Evolutionary conservation across 2,888 invertebrate genomes (phyloP), one percentile per base, ranked within the genome.

Genomic region (Xiphydria camelus): DNA sequence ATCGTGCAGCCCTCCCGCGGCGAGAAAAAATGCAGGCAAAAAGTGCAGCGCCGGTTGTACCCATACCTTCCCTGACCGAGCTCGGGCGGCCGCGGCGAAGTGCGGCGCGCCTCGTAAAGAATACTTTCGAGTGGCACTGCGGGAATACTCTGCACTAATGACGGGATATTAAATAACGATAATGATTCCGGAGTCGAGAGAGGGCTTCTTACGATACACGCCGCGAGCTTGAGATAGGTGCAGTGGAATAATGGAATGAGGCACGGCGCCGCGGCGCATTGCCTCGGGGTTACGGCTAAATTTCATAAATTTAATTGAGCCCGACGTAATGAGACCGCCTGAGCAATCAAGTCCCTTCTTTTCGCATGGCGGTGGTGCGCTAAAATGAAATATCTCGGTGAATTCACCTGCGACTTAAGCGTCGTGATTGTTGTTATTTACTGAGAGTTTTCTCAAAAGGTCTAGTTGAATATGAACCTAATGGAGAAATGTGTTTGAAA

Each of bases 81-180:
- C n/a, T n/a, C n/a, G n/a, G n/a, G n/a, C n/a, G 15, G 29, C 29
- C 29, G 12, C 29, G 29, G 29, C 29, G 31, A n/a, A n/a, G n/a
- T 29, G 20, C 14, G 37, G 62, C 58, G 68, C 68, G n/a, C n/a
- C n/a, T n/a, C n/a, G 71, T 74, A 73, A 73, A 73, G 66, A 71
- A 71, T 68, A 60, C 65, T 67, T 60, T 53, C 57, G 61, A 67
- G 64, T 59, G 65, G 64, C 64, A 65, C 62, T 65, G 66, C 68
- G 66, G n/a, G n/a, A n/a, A n/a, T n/a, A n/a, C n/a, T n/a, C 59
- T 65, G 66, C 70, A 68, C 70, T 74, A 73, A 74, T 72, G 72
- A 74, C 69, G 52, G 70, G 73, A 73, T 74, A 74, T 74, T 73
- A 73, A 74, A 73, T 72, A 72, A 74, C 73, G 66, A 70, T 73